Evolutionary conservation across 2,888 invertebrate genomes (phyloP).

Genomic region (Phoenoteleia sp.): DNA sequence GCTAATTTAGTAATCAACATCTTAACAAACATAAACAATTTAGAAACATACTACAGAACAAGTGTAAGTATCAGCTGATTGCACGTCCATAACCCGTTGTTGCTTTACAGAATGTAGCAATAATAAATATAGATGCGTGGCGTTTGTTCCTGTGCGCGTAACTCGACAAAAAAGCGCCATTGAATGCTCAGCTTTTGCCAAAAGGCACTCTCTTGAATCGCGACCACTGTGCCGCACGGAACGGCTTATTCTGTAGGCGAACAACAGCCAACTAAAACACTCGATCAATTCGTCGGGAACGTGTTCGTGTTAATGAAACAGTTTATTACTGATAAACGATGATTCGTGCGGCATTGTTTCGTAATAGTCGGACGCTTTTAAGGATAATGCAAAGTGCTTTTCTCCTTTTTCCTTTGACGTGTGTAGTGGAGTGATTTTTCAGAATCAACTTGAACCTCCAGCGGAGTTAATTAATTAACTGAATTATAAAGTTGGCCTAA

Average conservation of each 20-base stretch:
- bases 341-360: constrained; percentile 23
- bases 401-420: neutral
- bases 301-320: constrained; percentile 48
- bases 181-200: constrained; percentile 66
- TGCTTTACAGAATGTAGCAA: constrained; percentile 29
- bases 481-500: neutral
- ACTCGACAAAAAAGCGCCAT: constrained; percentile 62
- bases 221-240: constrained; percentile 61
- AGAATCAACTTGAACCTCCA: too few relatives aligned
- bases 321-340: constrained; percentile 53
- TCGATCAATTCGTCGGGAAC: constrained; percentile 45
- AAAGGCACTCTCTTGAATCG: constrained; percentile 68
- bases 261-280: constrained; percentile 47
- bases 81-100: constrained; percentile 9
- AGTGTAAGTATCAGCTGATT: too few relatives aligned
- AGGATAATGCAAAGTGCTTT: constrained; percentile 3
- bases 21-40: too few relatives aligned
- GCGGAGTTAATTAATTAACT: too few relatives aligned
- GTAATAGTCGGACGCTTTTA: neutral
- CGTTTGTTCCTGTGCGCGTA: constrained; percentile 61
- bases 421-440: neutral
- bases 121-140: constrained; percentile 59
- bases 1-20: too few relatives aligned
- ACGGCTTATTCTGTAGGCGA: constrained; percentile 45
- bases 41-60: too few relatives aligned